A percentile compares a stretch with the other conserved stretches of the same genome.
Conservation (phyloP, 1,140 invertebrate species). For the Brachionus rubens region DNA sequence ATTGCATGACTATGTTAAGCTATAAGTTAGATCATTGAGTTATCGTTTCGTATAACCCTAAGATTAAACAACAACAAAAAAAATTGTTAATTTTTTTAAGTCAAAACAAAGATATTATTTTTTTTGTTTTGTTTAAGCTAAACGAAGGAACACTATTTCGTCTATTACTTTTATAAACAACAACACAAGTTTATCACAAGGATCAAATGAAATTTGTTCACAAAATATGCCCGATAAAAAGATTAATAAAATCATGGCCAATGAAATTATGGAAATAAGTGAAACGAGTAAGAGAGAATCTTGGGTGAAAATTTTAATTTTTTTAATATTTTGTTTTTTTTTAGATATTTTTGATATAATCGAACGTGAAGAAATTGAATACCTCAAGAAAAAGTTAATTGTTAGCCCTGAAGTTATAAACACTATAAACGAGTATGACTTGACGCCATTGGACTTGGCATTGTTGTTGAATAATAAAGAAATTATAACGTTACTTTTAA, state of each 20-base stretch:
- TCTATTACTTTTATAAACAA: constrained; percentile 20
- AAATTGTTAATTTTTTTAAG: neutral
- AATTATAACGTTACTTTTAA: constrained; percentile 79
- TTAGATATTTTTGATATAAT: constrained; percentile 35
- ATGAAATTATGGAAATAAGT: neutral
- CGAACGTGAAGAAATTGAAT: neutral
- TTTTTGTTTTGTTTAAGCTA: constrained; percentile 28
- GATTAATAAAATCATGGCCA: neutral
- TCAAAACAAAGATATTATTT: neutral
- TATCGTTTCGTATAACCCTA: too few relatives aligned
- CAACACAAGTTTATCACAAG: neutral
- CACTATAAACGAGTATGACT: constrained; percentile 74
- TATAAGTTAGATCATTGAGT: too few relatives aligned
- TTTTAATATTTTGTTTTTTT: neutral
- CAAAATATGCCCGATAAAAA: constrained; percentile 12
- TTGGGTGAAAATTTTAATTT: neutral
- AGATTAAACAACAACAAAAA: too few relatives aligned
- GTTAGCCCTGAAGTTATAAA: neutral
- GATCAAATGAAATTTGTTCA: neutral
- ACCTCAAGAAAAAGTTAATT: constrained; percentile 1
- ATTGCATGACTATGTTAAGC: too few relatives aligned
- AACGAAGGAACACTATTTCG: constrained; percentile 42
- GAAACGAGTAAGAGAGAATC: neutral
- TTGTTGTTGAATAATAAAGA: constrained; percentile 79
- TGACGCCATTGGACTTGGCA: constrained; percentile 83